Evolutionary conservation across 2,888 invertebrate genomes (phyloP).

Genomic region (Nasonovia ribisnigri): DNA sequence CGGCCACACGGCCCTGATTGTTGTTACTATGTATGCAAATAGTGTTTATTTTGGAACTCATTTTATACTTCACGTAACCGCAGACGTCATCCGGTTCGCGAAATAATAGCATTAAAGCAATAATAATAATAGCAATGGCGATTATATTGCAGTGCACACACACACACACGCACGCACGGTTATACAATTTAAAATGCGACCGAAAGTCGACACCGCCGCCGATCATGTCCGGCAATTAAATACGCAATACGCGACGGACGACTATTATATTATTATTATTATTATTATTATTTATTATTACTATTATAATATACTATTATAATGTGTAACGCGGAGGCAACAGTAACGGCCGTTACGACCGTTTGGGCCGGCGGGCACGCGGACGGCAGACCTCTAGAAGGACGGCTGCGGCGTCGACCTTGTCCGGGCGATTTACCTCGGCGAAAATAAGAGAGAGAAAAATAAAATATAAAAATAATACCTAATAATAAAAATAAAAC

Average conservation of each 20-base stretch:
- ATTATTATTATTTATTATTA: slow-evolving; percentile 13
- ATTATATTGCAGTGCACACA: background rate
- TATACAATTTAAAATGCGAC: background rate
- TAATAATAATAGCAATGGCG: too few relatives aligned
- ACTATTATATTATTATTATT: slow-evolving; percentile 13
- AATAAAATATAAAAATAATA: background rate
- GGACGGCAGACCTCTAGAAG: slow-evolving; percentile 28
- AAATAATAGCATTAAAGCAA: background rate
- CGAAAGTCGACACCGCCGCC: background rate
- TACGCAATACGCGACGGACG: background rate
- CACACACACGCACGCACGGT: background rate
- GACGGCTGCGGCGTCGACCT: slow-evolving; percentile 43
- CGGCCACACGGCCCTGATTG: background rate
- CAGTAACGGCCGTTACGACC: background rate
- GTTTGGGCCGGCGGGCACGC: background rate
- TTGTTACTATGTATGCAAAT: background rate
- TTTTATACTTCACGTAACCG: background rate
- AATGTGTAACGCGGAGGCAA: slow-evolving; percentile 12
- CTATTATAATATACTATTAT: background rate
- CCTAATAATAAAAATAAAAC: background rate
- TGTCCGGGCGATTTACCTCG: slow-evolving; percentile 51
- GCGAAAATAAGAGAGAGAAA: slow-evolving; percentile 38
- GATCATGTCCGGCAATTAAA: slow-evolving; percentile 29
- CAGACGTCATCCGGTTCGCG: background rate
- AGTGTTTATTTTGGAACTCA: background rate